phyloP scores from a whole-genome alignment of 2,113 vertebrate genomes.

The Burhinus oedicnemus region DNA sequence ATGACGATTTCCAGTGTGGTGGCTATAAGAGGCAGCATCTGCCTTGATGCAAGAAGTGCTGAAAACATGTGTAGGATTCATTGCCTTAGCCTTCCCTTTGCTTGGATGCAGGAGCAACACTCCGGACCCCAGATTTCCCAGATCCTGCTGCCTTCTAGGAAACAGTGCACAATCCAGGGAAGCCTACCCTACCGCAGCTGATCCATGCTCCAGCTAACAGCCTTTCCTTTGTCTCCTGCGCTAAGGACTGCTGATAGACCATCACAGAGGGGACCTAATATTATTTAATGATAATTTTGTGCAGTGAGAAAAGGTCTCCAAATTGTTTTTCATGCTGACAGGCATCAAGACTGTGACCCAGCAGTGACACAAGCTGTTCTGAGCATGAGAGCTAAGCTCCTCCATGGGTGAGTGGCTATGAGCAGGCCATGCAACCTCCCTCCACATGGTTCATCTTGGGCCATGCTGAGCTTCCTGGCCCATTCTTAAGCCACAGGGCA shows the following conservation, averaged over 20 bases:
- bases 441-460: fast-evolving
- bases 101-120: background rate
- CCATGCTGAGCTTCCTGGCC: background rate
- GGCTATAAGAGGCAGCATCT: background rate
- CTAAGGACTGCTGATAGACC: background rate
- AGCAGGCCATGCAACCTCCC: background rate
- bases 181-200: background rate
- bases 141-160: background rate
- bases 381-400: background rate
- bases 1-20: background rate
- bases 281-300: background rate
- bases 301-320: background rate
- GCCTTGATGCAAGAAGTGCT: background rate
- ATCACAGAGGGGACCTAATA: background rate
- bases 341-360: background rate
- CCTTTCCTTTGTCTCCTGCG: background rate
- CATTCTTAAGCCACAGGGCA: background rate
- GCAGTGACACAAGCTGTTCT: background rate
- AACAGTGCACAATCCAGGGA: too few species aligned
- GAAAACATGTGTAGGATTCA: background rate
- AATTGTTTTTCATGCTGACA: background rate
- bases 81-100: background rate
- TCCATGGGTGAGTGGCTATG: background rate
- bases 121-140: background rate
- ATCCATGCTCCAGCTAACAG: background rate